Evolutionary conservation across 2,113 vertebrate species (phyloP).

Genomic region (Podarcis muralis): DNA sequence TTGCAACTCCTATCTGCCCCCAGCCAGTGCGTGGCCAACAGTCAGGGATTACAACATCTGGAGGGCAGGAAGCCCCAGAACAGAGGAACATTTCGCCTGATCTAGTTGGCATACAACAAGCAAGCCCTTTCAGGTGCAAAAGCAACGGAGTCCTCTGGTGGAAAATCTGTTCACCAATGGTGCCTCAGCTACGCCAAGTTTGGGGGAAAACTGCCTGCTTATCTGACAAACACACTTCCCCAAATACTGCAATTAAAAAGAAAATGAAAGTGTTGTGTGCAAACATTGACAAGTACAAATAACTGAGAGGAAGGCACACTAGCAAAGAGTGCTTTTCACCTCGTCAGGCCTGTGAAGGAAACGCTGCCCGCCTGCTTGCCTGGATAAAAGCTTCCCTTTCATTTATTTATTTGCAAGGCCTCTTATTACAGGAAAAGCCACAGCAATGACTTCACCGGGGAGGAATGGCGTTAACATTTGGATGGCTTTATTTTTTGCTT

Average conservation of each 20-base stretch:
- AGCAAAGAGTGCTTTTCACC: no score
- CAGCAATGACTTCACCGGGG: slow-evolving; percentile 17
- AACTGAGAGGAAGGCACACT: neutral
- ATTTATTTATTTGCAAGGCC: slow-evolving; percentile 12
- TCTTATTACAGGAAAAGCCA: slow-evolving; percentile 27
- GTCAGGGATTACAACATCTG: no score
- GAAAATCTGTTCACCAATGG: neutral
- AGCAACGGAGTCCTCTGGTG: neutral
- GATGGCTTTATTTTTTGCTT: neutral
- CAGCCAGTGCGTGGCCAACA: no score
- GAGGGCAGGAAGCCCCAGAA: neutral
- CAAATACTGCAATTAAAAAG: neutral
- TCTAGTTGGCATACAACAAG: neutral
- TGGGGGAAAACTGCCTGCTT: neutral
- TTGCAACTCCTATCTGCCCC: no score
- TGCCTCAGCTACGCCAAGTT: neutral
- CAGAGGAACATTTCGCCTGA: neutral
- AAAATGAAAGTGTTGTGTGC: neutral
- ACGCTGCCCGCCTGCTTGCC: neutral
- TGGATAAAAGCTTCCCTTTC: slow-evolving; percentile 2
- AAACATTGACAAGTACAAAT: neutral
- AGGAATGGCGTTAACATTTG: slow-evolving; percentile 25
- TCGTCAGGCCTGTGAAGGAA: neutral
- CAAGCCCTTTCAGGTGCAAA: neutral
- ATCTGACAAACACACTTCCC: neutral